Evolutionary conservation across 2,888 invertebrate species (phyloP).

Genomic region (Mythimna ferrago): DNA sequence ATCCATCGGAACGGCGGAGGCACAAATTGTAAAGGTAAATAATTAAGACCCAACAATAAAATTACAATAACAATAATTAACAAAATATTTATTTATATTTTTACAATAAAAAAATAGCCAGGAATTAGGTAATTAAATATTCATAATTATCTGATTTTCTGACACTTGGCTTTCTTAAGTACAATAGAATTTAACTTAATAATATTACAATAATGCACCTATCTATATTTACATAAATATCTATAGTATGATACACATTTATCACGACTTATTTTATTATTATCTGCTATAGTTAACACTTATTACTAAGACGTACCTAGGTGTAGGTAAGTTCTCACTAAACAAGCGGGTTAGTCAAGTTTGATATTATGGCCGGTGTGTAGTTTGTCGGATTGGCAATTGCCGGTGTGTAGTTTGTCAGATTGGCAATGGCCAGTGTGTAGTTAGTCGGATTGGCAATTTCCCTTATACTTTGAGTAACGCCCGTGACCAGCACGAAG

Average conservation of each 20-base stretch:
- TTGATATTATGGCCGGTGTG: not conserved
- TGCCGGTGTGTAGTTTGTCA: not conserved
- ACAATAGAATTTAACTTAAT: slow-evolving; percentile 43
- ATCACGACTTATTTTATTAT: slow-evolving; percentile 40
- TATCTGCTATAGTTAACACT: slow-evolving; percentile 51
- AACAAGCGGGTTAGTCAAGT: not conserved
- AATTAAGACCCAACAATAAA: not conserved
- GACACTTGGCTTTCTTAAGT: slow-evolving; percentile 41
- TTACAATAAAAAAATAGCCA: not conserved
- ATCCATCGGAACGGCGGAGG: too few relatives aligned
- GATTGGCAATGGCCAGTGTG: not conserved
- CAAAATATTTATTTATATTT: slow-evolving; percentile 33
- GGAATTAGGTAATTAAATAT: slow-evolving; percentile 7
- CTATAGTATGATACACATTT: slow-evolving; percentile 40
- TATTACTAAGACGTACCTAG: not conserved
- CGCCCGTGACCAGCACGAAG: slow-evolving; percentile 93
- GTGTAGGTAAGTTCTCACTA: not conserved
- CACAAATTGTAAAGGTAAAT: too few relatives aligned
- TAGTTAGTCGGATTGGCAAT: slow-evolving; percentile 69
- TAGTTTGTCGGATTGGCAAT: not conserved
- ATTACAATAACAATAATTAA: slow-evolving; percentile 12
- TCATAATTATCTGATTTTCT: slow-evolving; percentile 4
- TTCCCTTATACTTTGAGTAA: slow-evolving; percentile 86
- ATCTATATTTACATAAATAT: slow-evolving; percentile 61
- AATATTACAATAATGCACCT: slow-evolving; percentile 40